These are phyloP conservation scores for Uria lomvia DNA, from an alignment of 2,113 vertebrate species.

Conservation along the genomic window DNA sequence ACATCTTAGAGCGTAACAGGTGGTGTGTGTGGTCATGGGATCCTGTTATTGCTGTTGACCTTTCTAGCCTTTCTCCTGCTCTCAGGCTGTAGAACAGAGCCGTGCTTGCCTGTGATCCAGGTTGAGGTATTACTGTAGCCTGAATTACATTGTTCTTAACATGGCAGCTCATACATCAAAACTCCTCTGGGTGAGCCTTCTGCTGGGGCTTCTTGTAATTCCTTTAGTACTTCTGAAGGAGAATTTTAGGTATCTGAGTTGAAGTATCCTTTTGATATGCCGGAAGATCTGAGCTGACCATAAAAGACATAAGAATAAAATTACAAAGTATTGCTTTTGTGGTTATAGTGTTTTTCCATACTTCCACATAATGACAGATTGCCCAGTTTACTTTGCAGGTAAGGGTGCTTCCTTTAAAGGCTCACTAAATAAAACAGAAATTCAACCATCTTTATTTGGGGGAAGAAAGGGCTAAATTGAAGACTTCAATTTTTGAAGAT, in stretches of 20 bases:
- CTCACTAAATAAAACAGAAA: background rate
- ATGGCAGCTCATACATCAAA: background rate
- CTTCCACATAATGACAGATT: background rate
- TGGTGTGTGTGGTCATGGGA: background rate
- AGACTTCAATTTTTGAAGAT: background rate
- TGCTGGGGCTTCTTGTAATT: background rate
- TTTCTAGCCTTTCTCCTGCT: background rate
- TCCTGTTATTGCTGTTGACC: fast-evolving
- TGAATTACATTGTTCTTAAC: background rate
- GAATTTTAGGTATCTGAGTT: background rate
- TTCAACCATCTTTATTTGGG: background rate
- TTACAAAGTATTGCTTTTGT: background rate
- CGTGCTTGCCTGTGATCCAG: background rate
- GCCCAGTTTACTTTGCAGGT: background rate
- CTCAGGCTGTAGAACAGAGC: background rate
- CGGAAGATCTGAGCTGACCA: background rate
- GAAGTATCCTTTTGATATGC: background rate
- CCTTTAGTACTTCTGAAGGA: background rate
- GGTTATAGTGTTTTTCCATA: background rate
- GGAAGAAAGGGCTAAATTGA: background rate
- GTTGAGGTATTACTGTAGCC: background rate
- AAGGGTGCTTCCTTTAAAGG: background rate
- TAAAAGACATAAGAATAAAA: background rate
- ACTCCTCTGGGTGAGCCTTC: background rate
- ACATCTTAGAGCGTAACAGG: background rate